Conservation (phyloP, 2,888 invertebrate species). For the Margaritifera margaritifera region DNA sequence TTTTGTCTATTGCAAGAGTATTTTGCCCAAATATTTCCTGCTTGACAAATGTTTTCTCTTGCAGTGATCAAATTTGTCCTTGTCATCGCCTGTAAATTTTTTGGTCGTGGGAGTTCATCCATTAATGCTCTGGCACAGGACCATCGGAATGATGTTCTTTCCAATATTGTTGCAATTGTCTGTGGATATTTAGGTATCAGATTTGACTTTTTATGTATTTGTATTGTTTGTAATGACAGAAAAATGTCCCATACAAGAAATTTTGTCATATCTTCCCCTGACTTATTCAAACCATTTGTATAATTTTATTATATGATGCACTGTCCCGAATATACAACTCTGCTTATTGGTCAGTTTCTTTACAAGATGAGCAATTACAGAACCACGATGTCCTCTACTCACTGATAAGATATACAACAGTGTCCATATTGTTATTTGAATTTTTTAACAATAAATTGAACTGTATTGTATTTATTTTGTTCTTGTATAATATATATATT, state of each 20-base stretch:
- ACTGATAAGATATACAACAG: too few relatives aligned
- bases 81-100: constrained; percentile 61
- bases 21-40: too few relatives aligned
- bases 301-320: neutral
- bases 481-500: too few relatives aligned
- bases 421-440: too few relatives aligned
- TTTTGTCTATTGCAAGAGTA: too few relatives aligned
- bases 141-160: constrained; percentile 75
- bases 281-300: neutral
- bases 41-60: constrained; percentile 19
- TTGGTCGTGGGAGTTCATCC: constrained; percentile 56
- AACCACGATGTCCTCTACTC: too few relatives aligned
- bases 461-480: too few relatives aligned
- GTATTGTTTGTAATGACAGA: neutral
- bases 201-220: neutral
- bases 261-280: too few relatives aligned
- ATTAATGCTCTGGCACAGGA: constrained; percentile 73
- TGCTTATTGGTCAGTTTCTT: too few relatives aligned
- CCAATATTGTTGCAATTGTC: constrained; percentile 72
- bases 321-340: too few relatives aligned
- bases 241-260: neutral
- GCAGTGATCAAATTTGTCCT: constrained; percentile 66
- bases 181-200: constrained; percentile 70
- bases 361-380: too few relatives aligned
- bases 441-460: too few relatives aligned